Evolutionary conservation across 64 coral and sea anemone genomes (phyloP), one percentile per base, ranked within the genome.

Genomic region (Pocillopora damicornis): DNA sequence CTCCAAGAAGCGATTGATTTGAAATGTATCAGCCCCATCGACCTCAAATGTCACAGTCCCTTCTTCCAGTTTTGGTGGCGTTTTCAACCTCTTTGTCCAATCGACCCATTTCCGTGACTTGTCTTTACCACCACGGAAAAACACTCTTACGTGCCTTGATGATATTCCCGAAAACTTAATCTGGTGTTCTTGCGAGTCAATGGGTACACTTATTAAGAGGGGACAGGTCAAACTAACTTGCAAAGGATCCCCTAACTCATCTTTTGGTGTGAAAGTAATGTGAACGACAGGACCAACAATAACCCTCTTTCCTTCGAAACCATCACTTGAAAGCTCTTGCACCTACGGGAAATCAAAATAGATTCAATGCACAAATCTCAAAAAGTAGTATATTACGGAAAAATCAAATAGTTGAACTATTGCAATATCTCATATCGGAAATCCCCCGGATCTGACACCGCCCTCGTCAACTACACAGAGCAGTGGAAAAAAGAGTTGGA

Each of bases 401-500:
- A 67, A 16, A 20, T 20, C 64, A 9, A n/a, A 1, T 1, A 67
- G 16, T 51, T 51, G 7, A 51, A 51, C 42, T 51, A 51, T 7
- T 51, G 42, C 42, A 51, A 51, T 2, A 7, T 4, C 42, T 35
- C 82, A 20, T 63, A 72, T 61, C 34, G 34, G 23, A 72, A 51
- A 60, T 37, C 14, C 73, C 86, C 74, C 1, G 67, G 66, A 37
- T 74, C 67, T 59, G 67, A 79, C 38, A 87, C 76, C 26, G 76
- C 82, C 14, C 20, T 92, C 30, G 15, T 86, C 58, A 78, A 14
- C 37, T 75, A 86, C 0, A 79, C 83, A 37, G 90, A 86, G 22
- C 61, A 87, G n/a, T 92, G 75, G 76, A 87, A 87, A 57, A 37
- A 35, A 56, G 74, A 78, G 37, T 63, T 86, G 15, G 69, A 80